A percentile compares a stretch with the other conserved stretches of the same genome.
Evolutionary conservation across 1,140 invertebrate species (phyloP).

Genomic region (Akabosia matsudoensis): DNA sequence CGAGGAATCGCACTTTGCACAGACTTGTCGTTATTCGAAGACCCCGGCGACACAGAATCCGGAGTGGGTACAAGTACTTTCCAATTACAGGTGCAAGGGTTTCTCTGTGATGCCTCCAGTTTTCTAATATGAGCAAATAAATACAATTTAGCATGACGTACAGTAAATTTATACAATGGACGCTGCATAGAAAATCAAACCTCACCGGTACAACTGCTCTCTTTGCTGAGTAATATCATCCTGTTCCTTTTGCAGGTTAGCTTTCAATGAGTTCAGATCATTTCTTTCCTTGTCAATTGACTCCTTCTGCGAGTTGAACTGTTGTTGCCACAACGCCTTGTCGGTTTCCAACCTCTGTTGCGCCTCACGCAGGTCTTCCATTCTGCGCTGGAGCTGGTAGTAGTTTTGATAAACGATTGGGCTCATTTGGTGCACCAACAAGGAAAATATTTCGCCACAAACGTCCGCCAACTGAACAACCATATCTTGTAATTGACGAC

Average conservation of each 20-base stretch:
- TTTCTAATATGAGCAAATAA: conserved; percentile 38
- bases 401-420: conserved; percentile 37
- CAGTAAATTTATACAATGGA: neutral
- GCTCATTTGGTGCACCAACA: conserved; percentile 43
- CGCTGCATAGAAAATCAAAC: neutral
- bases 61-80: conserved; percentile 39
- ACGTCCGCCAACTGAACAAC: conserved; percentile 43
- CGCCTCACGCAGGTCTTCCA: conserved; percentile 45
- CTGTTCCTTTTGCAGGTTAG: conserved; percentile 58
- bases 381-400: conserved; percentile 38
- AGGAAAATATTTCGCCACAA: conserved; percentile 46
- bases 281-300: conserved; percentile 31
- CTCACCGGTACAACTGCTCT: conserved; percentile 71
- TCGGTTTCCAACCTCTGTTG: conserved; percentile 43
- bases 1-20: conserved; percentile 19
- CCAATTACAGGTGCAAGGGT: neutral
- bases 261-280: conserved; percentile 32
- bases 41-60: conserved; percentile 38
- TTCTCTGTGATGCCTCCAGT: conserved; percentile 42
- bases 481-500: conserved; percentile 28
- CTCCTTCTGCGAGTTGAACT: conserved; percentile 37
- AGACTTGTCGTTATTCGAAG: conserved; percentile 14
- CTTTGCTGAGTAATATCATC: conserved; percentile 78
- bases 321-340: conserved; percentile 42
- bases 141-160: neutral